Evolutionary conservation across 2,797 vertebrate genomes (phyloP), one percentile per base, ranked within the genome.

Genomic region (Numenius phaeopus): DNA sequence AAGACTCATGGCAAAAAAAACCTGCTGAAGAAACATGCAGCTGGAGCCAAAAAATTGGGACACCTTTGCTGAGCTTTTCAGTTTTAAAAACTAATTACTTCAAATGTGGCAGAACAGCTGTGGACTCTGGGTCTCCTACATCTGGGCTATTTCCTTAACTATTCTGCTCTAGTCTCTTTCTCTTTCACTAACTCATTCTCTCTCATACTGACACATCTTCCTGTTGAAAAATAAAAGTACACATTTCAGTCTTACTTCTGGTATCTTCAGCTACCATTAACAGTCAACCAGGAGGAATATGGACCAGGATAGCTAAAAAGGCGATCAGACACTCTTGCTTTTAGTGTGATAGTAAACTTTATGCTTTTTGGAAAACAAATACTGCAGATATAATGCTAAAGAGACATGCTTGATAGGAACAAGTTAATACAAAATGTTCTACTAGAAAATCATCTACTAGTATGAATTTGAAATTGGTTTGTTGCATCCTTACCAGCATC

Each of bases 391-490:
- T 49, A 75, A 85, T 15, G 29, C 26, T 83, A 13, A 0, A 89
- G 61, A 54, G 42, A 72, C 72, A 77, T 37, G 54, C 5, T 19
- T 88, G 54, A 85, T 69, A 83, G 79, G 75, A 92, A 78, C 34
- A 96, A 54, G 47, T 61, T 87, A 86, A 90, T 83, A 72, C 29
- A 81, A 79, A 95, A 91, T 29, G 24, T 23, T 85, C 66, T 47
- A 79, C 69, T 54, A 95, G 70, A 70, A 97, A 95, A 97, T 77
- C 8, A 70, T 46, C 39, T 86, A 54, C 34, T 32, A 77, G 73
- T 52, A 79, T 69, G 69, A 91, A 91, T 89, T 72, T 96, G n/a
- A 94, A 95, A 96, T 23, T 71, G 27, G n/a, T 88, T 94, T 85
- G 85, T 83, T 80, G 40, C 29, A 71, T 58, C 83, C 73, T 40